A percentile compares a stretch with the other conserved stretches of the same genome.
These are phyloP conservation scores for Ennomos fuscantarius DNA, from an alignment of 2,888 invertebrate species.

Conservation along the genomic window DNA sequence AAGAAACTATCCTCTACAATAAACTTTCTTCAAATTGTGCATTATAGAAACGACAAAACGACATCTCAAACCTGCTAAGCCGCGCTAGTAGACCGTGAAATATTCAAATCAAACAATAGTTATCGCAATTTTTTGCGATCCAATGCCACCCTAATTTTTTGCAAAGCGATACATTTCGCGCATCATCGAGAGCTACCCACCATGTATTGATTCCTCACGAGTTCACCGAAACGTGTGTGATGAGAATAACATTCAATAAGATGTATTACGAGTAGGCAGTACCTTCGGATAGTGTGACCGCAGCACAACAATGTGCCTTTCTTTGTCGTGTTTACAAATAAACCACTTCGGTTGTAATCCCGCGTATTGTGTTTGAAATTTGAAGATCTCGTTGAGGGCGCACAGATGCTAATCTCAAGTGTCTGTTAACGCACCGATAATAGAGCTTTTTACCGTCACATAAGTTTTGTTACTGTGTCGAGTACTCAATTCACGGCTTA, in stretches of 20 bases:
- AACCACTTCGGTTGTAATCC: slow-evolving; percentile 81
- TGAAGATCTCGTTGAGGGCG: slow-evolving; percentile 69
- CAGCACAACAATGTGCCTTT: slow-evolving; percentile 68
- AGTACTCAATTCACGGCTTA: slow-evolving; percentile 62
- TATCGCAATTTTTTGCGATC: slow-evolving; percentile 22
- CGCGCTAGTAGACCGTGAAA: not conserved
- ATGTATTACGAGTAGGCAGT: slow-evolving; percentile 69
- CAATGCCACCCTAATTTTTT: slow-evolving; percentile 36
- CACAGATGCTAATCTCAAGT: slow-evolving; percentile 85
- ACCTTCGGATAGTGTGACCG: slow-evolving; percentile 67
- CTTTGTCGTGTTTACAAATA: slow-evolving; percentile 84
- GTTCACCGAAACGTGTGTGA: slow-evolving; percentile 75
- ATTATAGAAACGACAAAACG: too few relatives aligned
- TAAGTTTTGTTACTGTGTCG: slow-evolving; percentile 60
- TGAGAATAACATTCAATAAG: slow-evolving; percentile 75
- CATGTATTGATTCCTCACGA: slow-evolving; percentile 61
- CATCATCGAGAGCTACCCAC: slow-evolving; percentile 48
- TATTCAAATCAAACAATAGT: slow-evolving; percentile 35
- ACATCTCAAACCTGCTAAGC: too few relatives aligned
- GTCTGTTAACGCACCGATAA: slow-evolving; percentile 82
- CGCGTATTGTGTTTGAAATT: slow-evolving; percentile 75
- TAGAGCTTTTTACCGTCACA: slow-evolving; percentile 75
- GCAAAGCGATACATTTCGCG: slow-evolving; percentile 46
- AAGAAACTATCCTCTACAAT: too few relatives aligned
- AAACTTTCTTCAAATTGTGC: too few relatives aligned